Base-by-base conservation (phyloP, 2,797 vertebrate genomes). In the Coregonus ussuriensis region DNA sequence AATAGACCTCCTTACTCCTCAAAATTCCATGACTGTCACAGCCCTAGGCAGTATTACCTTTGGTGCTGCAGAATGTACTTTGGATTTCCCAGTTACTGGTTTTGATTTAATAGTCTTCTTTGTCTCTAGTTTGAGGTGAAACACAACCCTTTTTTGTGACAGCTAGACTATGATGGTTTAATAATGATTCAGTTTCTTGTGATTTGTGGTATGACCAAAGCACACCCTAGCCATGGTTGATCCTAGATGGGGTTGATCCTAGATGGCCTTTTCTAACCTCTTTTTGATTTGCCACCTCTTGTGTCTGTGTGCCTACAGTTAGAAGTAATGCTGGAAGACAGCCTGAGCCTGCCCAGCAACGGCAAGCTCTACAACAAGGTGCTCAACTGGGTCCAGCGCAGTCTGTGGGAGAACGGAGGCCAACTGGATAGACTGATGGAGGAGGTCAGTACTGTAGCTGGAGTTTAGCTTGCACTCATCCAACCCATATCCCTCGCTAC, bases 241-340 rank as follows among this genome's bases (percentile, higher is more conserved):
- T 15, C 4, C 25, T 37, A 37, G 35, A 47, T 47, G 41, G 41
- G 62, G 25, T 14, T 25, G 63, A 33, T 15, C 4, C 25, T 37
- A 37, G 35, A 47, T 47, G 41, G 41, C 41, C 3, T 13, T 47
- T 47, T 47, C 41, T 3, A 15, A n/a, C 35, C 15, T 41, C 1
- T 47, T 29, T 31, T 21, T 66, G 5, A 18, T n/a, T 21, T 9
- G 15, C 11, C 31, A n/a, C 67, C 37, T 62, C 37, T 31, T 47
- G 41, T 54, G 69, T 84, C 62, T 82, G 65, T 82, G 66, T 87
- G 72, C 87, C 85, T n/a, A 71, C 91, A 99, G 98, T 94, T 99
- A 93, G 98, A 99, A 95, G 96, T 99, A 88, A 96, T 98, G 94
- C 95, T 99, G 84, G 98, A 99, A 93, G 98, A 99, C 92, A 97